Percentiles rank a stretch among this genome's conserved stretches.
Conservation (phyloP, 2,888 invertebrate species). For the Ophion slaviceki region DNA sequence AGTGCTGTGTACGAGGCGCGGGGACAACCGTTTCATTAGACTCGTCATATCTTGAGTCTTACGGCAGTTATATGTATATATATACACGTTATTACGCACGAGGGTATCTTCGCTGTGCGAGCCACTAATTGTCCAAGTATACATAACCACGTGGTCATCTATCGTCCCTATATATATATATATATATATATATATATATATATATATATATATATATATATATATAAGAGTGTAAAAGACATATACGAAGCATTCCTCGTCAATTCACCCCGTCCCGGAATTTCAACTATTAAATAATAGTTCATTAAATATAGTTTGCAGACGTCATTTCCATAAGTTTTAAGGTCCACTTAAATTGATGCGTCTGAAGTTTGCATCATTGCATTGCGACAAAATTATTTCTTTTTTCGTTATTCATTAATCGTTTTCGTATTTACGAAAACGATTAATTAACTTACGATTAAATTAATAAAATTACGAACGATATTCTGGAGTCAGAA, state of each 20-base stretch:
- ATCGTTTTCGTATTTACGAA: no score
- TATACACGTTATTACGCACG: conserved; percentile 36
- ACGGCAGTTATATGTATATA: conserved; percentile 23
- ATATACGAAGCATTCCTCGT: neutral
- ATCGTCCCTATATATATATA: neutral
- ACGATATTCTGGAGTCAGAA: no score
- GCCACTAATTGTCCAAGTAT: conserved; percentile 57
- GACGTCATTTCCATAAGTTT: neutral
- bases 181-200: neutral
- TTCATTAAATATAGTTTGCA: neutral
- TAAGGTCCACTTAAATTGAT: neutral
- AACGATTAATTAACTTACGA: no score
- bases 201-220: neutral
- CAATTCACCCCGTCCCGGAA: neutral
- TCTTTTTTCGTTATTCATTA: no score
- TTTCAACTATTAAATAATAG: neutral
- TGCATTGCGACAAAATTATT: no score
- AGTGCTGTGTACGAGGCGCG: conserved; percentile 14
- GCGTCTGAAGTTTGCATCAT: no score
- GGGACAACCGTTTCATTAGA: conserved; percentile 54
- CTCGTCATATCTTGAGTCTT: conserved; percentile 30
- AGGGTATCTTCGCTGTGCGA: conserved; percentile 24
- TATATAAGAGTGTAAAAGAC: neutral
- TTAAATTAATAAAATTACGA: no score
- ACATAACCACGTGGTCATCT: conserved; percentile 34